phyloP scores from a whole-genome alignment of 2,888 invertebrate species.

The Folsomia candida region DNA sequence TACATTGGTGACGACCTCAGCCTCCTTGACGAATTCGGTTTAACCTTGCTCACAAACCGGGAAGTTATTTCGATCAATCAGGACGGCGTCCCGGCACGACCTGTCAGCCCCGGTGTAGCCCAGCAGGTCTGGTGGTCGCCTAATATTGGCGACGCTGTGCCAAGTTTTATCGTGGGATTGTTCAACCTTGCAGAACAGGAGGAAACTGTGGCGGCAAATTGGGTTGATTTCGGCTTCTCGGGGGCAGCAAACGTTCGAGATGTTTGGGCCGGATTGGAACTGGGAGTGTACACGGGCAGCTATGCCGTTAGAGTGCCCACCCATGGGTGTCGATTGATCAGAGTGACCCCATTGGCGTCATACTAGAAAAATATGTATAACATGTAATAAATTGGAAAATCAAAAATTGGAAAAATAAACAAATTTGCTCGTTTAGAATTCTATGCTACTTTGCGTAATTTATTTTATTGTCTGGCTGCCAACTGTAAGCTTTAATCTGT shows the following conservation, averaged over 20 bases:
- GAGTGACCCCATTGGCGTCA: not conserved
- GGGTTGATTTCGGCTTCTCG: constrained; percentile 5
- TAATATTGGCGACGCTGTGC: not conserved
- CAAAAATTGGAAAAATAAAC: no score
- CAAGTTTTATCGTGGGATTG: constrained; percentile 5
- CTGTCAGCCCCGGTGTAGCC: not conserved
- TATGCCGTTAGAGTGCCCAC: not conserved
- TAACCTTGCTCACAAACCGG: constrained; percentile 14
- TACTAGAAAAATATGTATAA: no score
- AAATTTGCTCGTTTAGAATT: no score
- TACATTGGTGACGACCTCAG: constrained; percentile 21
- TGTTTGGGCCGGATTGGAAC: not conserved
- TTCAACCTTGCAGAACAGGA: not conserved
- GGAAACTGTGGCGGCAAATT: not conserved
- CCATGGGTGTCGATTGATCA: not conserved
- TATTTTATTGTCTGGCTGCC: no score
- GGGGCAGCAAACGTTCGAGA: constrained; percentile 1
- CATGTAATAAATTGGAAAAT: no score
- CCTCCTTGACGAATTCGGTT: constrained; percentile 14
- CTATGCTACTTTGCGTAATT: no score
- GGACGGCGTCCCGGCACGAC: constrained; percentile 17
- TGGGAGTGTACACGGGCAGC: not conserved
- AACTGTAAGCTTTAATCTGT: no score
- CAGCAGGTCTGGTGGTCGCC: constrained; percentile 19
- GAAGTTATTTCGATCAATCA: constrained; percentile 25